Base-by-base conservation (phyloP, 2,888 invertebrate genomes). In the Entomobrya multifasciata region DNA sequence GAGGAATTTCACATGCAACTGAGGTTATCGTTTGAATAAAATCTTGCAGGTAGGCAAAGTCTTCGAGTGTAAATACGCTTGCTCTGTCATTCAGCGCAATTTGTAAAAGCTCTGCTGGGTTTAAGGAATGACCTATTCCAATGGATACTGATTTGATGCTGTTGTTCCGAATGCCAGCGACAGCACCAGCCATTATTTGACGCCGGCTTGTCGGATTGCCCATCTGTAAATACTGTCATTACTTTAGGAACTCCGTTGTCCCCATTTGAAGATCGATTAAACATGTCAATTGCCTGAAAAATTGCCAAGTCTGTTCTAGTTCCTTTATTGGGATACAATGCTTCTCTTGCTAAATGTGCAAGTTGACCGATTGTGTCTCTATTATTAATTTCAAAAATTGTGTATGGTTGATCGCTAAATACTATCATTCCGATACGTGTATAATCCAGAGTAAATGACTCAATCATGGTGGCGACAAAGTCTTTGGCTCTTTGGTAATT, bases 1-100 rank as follows among this genome's bases (percentile, higher is more conserved):
- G 86, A 1, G 90, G 88, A n/a, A 83, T 47, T 15, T 87, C 80
- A 65, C 90, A 90, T 5, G 88, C 78, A 1, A 77, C 85, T 0
- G 81, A 41, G 55, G 88, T 89, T 0, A 90, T 20, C n/a, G 44
- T 15, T n/a, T 60, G 55, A 13, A 87, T 52, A 60, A 89, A 88
- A 17, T 87, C 87, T n/a, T n/a, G n/a, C n/a, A n/a, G n/a, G n/a
- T n/a, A n/a, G n/a, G n/a, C n/a, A n/a, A n/a, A 89, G 22, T 87
- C 60, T 0, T n/a, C 15, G 0, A 89, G 20, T 2, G 10, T 27
- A 11, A 86, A 78, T 0, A 88, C 88, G 13, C 72, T 82, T n/a
- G 62, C 17, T 0, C 72, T 15, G 6, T 86, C 52, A n/a, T 79
- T 67, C 5, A 36, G 27, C 17, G 89, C 87, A 62, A 88, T 87